phyloP scores from a whole-genome alignment of 2,888 invertebrate species.

The Zygogramma bicolorata region DNA sequence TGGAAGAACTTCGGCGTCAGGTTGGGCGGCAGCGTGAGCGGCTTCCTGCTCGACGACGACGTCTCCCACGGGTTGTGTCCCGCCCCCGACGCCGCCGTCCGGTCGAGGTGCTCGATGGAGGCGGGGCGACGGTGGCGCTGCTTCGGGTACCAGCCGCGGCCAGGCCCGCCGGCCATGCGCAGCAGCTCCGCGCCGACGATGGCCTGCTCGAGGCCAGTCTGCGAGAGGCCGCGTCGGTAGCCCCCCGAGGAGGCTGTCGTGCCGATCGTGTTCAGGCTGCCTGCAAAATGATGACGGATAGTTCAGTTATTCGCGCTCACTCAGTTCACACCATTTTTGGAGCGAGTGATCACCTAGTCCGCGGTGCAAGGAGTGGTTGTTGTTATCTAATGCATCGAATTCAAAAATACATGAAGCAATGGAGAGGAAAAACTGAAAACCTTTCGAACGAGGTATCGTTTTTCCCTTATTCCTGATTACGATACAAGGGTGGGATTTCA shows the following conservation, averaged over 20 bases:
- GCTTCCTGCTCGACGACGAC: constrained; percentile 76
- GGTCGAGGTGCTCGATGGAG: constrained; percentile 87
- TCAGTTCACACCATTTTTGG: too few species aligned
- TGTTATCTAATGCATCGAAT: too few species aligned
- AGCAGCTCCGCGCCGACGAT: constrained; percentile 84
- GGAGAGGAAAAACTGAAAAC: too few species aligned
- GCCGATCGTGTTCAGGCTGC: constrained; percentile 47
- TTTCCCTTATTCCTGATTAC: too few species aligned
- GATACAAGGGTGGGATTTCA: too few species aligned
- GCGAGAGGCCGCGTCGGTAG: constrained; percentile 55
- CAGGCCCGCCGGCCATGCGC: constrained; percentile 83
- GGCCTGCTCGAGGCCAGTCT: constrained; percentile 65
- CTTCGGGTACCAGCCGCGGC: constrained; percentile 87
- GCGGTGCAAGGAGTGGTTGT: too few species aligned
- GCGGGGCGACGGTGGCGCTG: constrained; percentile 79
- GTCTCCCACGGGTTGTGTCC: constrained; percentile 68
- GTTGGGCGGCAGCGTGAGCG: constrained; percentile 89
- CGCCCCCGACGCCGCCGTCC: constrained; percentile 74
- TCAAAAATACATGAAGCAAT: too few species aligned
- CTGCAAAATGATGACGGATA: constrained; percentile 23
- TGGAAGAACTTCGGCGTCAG: constrained; percentile 91
- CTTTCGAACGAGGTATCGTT: too few species aligned
- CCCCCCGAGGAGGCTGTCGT: constrained; percentile 60
- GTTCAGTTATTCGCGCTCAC: too few species aligned
- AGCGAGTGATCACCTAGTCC: too few species aligned